A percentile compares a stretch with the other conserved stretches of the same genome.
Conservation (phyloP, 2,113 vertebrate species). For the Passer montanus region DNA sequence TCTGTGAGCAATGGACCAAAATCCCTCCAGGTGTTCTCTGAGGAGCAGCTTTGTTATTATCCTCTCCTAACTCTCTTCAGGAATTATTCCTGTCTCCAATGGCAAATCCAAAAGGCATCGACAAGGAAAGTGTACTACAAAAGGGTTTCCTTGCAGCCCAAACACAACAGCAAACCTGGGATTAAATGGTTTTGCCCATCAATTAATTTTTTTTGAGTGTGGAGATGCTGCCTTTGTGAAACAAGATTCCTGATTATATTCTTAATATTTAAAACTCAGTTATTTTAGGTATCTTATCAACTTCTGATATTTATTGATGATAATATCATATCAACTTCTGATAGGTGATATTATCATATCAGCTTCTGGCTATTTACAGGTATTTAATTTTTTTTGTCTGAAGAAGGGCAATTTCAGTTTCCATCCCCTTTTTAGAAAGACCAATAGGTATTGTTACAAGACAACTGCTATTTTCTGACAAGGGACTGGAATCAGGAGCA, state of each 20-base stretch:
- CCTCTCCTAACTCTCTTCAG: not conserved
- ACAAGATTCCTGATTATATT: not conserved
- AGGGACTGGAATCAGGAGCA: accelerated
- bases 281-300: not conserved
- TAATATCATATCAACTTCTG: not conserved
- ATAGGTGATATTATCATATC: not conserved
- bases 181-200: not conserved
- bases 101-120: not conserved
- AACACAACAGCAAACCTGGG: not conserved
- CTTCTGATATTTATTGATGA: not conserved
- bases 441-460: not conserved
- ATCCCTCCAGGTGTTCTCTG: not conserved
- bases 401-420: not conserved
- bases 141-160: not conserved
- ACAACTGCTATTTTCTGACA: not conserved
- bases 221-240: not conserved
- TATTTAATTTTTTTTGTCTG: not conserved
- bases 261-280: not conserved
- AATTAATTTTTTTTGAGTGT: not conserved
- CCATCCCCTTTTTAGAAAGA: not conserved
- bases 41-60: not conserved
- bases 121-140: not conserved
- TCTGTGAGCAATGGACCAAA: not conserved
- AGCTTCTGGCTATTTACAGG: not conserved
- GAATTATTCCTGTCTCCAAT: not conserved